A percentile compares a stretch with the other conserved stretches of the same genome.
These are phyloP conservation scores for Himantopus leucocephalus DNA, from an alignment of 2,113 vertebrate genomes.

Conservation along the genomic window DNA sequence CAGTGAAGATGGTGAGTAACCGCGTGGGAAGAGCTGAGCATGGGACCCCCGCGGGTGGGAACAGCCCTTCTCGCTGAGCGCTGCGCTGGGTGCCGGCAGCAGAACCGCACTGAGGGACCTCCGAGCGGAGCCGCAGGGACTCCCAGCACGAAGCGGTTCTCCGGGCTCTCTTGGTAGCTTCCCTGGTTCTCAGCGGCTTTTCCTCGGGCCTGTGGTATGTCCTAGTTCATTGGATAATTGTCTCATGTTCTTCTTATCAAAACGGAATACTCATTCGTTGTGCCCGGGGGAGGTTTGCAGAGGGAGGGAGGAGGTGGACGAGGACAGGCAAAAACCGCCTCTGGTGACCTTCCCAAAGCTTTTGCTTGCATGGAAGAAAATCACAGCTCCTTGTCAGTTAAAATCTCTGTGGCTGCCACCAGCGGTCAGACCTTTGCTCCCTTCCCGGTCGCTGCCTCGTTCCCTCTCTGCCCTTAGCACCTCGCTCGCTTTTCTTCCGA, in stretches of 20 bases:
- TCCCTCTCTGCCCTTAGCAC: not conserved
- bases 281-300: not conserved
- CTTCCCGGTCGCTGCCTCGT: too few species aligned
- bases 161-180: not conserved
- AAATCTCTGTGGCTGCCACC: not conserved
- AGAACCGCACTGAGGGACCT: accelerated
- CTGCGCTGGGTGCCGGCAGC: accelerated
- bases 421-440: not conserved
- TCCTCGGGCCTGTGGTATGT: not conserved
- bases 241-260: not conserved
- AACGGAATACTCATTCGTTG: not conserved
- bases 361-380: not conserved
- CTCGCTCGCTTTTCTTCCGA: accelerated
- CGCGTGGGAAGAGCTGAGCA: accelerated
- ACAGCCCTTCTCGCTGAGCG: accelerated
- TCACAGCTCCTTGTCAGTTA: not conserved
- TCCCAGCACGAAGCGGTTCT: accelerated
- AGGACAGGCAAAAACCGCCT: not conserved
- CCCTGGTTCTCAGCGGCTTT: not conserved
- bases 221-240: not conserved
- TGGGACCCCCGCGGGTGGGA: not conserved
- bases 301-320: not conserved
- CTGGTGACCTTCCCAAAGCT: not conserved
- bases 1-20: not conserved
- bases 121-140: not conserved